Evolutionary conservation across 2,888 invertebrate genomes (phyloP).

Genomic region (Eledona agricola): DNA sequence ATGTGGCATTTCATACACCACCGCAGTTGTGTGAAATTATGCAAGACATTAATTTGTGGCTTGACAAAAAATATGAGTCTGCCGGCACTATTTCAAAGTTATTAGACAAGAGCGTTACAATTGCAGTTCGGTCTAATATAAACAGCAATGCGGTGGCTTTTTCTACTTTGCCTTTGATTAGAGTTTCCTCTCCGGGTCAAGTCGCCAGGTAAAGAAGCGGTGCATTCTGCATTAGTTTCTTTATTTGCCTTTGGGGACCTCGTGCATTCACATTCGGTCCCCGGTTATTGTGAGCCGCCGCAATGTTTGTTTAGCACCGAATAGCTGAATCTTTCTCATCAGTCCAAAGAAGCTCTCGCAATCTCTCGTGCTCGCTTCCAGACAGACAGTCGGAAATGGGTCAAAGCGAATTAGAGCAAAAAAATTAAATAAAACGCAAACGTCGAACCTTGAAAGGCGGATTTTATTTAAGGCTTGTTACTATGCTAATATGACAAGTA

Average conservation of each 20-base stretch:
- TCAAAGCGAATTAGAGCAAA: slow-evolving; percentile 9
- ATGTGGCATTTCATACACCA: too few species aligned
- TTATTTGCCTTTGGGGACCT: slow-evolving; percentile 53
- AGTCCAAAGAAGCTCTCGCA: slow-evolving; percentile 42
- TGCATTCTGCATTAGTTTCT: slow-evolving; percentile 53
- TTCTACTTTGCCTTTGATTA: slow-evolving; percentile 5
- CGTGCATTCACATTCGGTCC: slow-evolving; percentile 57
- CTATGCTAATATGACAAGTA: slow-evolving; percentile 44
- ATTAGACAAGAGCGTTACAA: neutral
- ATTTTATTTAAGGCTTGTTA: slow-evolving; percentile 26
- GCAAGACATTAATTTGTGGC: slow-evolving; percentile 3
- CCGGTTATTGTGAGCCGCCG: slow-evolving; percentile 50
- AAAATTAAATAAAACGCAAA: slow-evolving; percentile 1
- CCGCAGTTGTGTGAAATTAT: slow-evolving; percentile 7
- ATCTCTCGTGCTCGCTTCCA: slow-evolving; percentile 38
- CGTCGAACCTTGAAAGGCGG: slow-evolving; percentile 11
- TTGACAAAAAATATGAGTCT: slow-evolving; percentile 6
- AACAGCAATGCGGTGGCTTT: too few species aligned
- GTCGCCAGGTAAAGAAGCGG: slow-evolving; percentile 43
- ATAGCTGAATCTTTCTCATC: slow-evolving; percentile 45
- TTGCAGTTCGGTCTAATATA: slow-evolving; percentile 9
- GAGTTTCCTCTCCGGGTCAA: too few species aligned
- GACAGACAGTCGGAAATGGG: slow-evolving; percentile 20
- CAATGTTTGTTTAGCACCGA: slow-evolving; percentile 39
- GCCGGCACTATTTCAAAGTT: slow-evolving; percentile 5